These are phyloP conservation scores for Graptemys geographica DNA, from an alignment of 2,797 vertebrate genomes.

Conservation along the genomic window DNA sequence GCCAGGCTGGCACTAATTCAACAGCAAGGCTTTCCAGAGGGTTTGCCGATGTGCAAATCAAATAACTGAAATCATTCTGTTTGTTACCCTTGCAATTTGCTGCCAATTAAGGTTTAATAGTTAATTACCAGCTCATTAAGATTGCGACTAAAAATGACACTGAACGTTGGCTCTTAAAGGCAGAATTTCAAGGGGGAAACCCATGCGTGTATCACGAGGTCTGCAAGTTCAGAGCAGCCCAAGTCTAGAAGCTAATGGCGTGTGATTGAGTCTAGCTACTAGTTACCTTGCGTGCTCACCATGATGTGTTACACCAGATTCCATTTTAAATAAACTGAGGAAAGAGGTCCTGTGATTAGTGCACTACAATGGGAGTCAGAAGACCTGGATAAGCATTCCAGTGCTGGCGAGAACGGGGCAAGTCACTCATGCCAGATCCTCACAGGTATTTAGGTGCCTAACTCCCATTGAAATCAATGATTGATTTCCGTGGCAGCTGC, in stretches of 20 bases:
- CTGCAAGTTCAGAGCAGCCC: neutral
- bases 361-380: neutral
- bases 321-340: neutral
- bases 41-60: constrained; percentile 19
- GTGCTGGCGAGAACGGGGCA: neutral
- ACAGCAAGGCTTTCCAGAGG: neutral
- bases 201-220: fast-evolving
- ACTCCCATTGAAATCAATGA: neutral
- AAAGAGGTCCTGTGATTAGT: neutral
- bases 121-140: neutral
- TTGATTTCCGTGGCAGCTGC: neutral
- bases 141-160: neutral
- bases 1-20: neutral
- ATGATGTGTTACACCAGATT: neutral
- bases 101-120: constrained; percentile 1
- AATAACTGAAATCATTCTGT: neutral
- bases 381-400: neutral
- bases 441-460: neutral
- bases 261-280: neutral
- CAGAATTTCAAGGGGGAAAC: neutral
- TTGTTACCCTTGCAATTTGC: neutral
- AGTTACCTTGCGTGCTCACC: neutral
- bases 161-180: neutral
- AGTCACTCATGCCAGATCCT: neutral
- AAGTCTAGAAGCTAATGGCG: neutral